Percentiles rank a stretch among this genome's conserved stretches.
Evolutionary conservation across 2,888 invertebrate genomes (phyloP).

Genomic region (Caradrina kadenii): DNA sequence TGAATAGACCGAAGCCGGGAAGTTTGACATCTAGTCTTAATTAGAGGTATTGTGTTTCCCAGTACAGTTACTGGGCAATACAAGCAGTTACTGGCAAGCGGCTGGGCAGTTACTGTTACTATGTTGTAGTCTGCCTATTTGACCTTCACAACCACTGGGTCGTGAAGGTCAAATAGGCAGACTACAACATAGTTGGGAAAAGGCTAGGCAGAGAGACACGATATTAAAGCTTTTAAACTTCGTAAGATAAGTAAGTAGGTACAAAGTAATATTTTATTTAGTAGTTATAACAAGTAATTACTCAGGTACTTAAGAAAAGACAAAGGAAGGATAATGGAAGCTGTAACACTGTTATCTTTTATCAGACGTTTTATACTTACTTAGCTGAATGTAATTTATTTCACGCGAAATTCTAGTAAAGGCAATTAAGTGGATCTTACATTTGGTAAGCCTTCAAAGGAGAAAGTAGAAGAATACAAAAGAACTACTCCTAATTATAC

Average conservation of each 20-base stretch:
- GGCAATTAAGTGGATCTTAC: slow-evolving; percentile 35
- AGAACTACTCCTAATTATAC: too few species aligned
- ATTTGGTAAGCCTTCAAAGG: slow-evolving; percentile 14
- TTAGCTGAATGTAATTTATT: slow-evolving; percentile 51
- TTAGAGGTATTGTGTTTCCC: too few species aligned
- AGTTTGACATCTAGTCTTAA: too few species aligned
- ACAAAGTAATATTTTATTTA: slow-evolving; percentile 40
- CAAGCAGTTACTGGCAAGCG: too few species aligned
- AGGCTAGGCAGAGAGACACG: too few species aligned
- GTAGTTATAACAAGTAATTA: slow-evolving; percentile 52
- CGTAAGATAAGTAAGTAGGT: background rate
- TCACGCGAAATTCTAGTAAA: slow-evolving; percentile 31
- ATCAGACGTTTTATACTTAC: slow-evolving; percentile 50
- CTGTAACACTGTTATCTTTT: slow-evolving; percentile 58
- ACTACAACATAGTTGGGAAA: too few species aligned
- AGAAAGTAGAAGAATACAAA: background rate
- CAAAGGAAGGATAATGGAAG: slow-evolving; percentile 58
- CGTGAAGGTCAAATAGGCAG: too few species aligned
- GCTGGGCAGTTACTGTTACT: too few species aligned
- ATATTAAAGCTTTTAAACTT: background rate
- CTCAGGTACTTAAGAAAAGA: slow-evolving; percentile 42
- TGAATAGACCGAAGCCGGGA: too few species aligned
- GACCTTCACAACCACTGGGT: too few species aligned
- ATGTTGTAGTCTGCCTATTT: too few species aligned
- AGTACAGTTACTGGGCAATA: too few species aligned